These are phyloP conservation scores for Rugalucina vietnamica DNA, from an alignment of 2,888 invertebrate species.

Conservation along the genomic window DNA sequence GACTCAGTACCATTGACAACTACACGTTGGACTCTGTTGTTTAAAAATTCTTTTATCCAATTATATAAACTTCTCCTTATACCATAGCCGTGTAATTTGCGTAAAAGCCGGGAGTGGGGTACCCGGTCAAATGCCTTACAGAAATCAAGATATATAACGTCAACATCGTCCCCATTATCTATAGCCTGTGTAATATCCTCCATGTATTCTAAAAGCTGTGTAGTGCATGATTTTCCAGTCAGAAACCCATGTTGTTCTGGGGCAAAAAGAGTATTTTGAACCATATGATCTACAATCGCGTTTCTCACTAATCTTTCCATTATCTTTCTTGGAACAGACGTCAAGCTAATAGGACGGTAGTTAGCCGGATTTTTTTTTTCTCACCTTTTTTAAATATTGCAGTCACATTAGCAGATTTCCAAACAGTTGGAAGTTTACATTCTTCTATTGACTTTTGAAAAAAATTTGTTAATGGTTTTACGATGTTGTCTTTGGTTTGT, in stretches of 20 bases:
- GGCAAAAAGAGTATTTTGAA: background rate
- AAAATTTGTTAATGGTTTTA: background rate
- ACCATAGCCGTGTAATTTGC: background rate
- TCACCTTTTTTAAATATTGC: background rate
- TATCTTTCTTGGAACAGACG: background rate
- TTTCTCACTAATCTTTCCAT: background rate
- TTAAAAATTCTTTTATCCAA: background rate
- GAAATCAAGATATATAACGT: background rate
- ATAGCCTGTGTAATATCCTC: background rate
- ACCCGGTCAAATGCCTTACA: background rate
- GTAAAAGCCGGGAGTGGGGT: background rate
- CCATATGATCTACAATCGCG: background rate
- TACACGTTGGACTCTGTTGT: background rate
- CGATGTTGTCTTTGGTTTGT: background rate
- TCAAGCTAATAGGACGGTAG: background rate
- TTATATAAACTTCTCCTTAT: background rate
- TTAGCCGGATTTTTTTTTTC: background rate
- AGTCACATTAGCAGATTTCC: background rate
- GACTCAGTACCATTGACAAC: background rate
- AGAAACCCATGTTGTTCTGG: background rate
- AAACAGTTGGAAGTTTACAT: background rate
- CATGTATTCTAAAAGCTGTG: background rate
- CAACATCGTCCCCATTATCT: background rate
- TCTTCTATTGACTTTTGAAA: background rate
- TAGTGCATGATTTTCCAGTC: background rate